Base-by-base conservation (phyloP, 37 sponge, comb jelly and placozoan species). In the Mnemiopsis leidyi region DNA sequence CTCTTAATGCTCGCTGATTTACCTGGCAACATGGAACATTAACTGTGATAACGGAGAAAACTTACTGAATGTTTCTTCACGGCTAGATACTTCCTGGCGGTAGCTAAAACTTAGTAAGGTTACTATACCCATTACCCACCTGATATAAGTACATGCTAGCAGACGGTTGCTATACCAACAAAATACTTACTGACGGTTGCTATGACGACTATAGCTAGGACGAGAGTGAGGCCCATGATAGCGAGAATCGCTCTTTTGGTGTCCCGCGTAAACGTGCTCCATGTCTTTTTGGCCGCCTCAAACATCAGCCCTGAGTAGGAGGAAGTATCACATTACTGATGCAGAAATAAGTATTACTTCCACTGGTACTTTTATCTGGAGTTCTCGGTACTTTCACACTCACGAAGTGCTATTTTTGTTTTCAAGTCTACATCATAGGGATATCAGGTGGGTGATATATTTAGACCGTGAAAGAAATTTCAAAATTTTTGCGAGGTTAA, bases 101-200 rank as follows among this genome's bases (percentile, higher is more conserved):
- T 48, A 18, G 61, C 61, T 48, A 48, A n/a, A n/a, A n/a, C n/a
- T n/a, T 48, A 48, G 61, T 48, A 48, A 48, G 9, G 13, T 5
- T 18, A 48, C 9, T 48, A 13, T 48, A 48, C 61, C 13, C 13
- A 48, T 13, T 48, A 13, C n/a, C n/a, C n/a, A n/a, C n/a, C n/a
- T n/a, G n/a, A n/a, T n/a, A n/a, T n/a, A n/a, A n/a, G n/a, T n/a
- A n/a, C n/a, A n/a, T 48, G 13, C 61, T 48, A 18, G 13, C 61
- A 5, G 61, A 48, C 61, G 61, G 61, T 48, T 48, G 61, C 61
- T 48, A 71, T 29, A 71, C 21, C 5, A 71, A 71, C 75, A 71
- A 23, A 71, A 5, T 71, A 71, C 75, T 71, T 71, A 71, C 75
- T 71, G 75, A 71, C 75, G 25, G 75, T 71, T 23, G 75, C 75